Base-by-base conservation (phyloP, 2,888 invertebrate genomes). In the Eretmocerus hayati region DNA sequence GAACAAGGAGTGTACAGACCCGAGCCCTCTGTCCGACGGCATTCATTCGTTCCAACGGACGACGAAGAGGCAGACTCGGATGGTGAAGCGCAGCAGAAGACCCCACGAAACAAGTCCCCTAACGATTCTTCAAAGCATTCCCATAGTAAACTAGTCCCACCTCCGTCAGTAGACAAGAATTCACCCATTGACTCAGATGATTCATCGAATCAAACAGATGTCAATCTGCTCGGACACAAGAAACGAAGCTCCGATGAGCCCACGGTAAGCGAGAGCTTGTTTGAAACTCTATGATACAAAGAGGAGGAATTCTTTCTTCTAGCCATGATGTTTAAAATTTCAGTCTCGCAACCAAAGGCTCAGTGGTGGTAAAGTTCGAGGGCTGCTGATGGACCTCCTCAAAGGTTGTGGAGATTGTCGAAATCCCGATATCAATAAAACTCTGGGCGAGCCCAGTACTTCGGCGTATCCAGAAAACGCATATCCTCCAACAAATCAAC, bases 311-410 rank as follows among this genome's bases (percentile, higher is more conserved):
- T 15, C 8, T 15, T 35, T 3, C 15, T 35, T 35, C 35, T 30
- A 9, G 11, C 5, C 15, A n/a, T n/a, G n/a, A n/a, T n/a, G n/a
- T n/a, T n/a, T n/a, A n/a, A n/a, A n/a, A 8, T 43, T 33, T 8
- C 42, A 69, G 67, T 54, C 48, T 1, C 62, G 60, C 52, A 65
- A 65, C 46, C 59, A 63, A 53, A 65, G 61, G 51, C 52, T 58
- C n/a, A 61, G 60, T n/a, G 68, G 65, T 2, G 69, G 61, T 57
- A 62, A 50, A 35, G 65, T 69, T 1, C 58, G 67, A 45, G 63
- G 62, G 5, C 57, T 69, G 21, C 53, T 70, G 22, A 58, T 65
- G 55, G 67, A 69, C 45, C 55, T 71, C 40, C 45, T 71, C 30
- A 63, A 54, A 52, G 63, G 67, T 18, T 69, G 69, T 23, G 62